Percentiles rank a stretch among this genome's conserved stretches.
These are phyloP conservation scores for Nineta flava DNA, from an alignment of 2,888 invertebrate genomes.

Conservation along the genomic window DNA sequence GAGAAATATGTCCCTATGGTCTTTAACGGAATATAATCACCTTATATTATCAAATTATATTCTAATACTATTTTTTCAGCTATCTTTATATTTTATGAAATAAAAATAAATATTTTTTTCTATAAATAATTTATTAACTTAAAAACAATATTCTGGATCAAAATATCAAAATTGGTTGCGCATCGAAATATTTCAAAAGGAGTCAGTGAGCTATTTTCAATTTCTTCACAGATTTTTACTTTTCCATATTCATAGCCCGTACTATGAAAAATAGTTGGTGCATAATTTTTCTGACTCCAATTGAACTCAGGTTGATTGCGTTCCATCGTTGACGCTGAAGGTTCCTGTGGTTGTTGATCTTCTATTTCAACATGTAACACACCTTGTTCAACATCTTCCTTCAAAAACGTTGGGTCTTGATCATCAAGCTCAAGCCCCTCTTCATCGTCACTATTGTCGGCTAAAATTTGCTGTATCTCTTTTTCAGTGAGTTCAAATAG, in stretches of 20 bases:
- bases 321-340: neutral
- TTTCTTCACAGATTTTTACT: neutral
- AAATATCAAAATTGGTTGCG: neutral
- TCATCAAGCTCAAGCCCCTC: neutral
- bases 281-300: no score
- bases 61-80: neutral
- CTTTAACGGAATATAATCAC: neutral
- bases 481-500: neutral
- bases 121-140: neutral
- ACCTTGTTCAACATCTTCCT: neutral
- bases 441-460: neutral
- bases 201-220: neutral
- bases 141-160: neutral
- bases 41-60: no score
- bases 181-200: no score
- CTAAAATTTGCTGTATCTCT: neutral
- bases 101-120: neutral
- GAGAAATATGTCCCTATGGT: neutral
- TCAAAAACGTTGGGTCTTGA: neutral
- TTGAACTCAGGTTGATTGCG: no score
- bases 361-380: neutral
- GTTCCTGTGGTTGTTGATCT: neutral
- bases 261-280: no score
- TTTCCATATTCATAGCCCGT: neutral
- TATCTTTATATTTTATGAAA: neutral